A percentile compares a stretch with the other conserved stretches of the same genome.
Evolutionary conservation across 2,888 invertebrate species (phyloP).

Genomic region (Diloba caeruleocephala): DNA sequence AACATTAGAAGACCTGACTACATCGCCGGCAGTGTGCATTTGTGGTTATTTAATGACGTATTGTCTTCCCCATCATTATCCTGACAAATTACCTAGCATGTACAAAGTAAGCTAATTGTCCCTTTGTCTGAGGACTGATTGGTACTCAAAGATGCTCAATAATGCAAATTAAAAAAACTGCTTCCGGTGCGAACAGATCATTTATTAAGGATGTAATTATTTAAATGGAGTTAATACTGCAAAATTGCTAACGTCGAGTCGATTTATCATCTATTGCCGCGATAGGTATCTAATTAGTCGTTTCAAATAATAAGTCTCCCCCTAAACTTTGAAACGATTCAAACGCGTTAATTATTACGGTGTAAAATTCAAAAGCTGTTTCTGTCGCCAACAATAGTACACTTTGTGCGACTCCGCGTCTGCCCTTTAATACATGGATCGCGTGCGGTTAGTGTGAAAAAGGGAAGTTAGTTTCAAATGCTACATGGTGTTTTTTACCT

Average conservation of each 20-base stretch:
- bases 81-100: not conserved
- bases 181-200: not conserved
- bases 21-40: too few species aligned
- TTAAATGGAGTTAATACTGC: not conserved
- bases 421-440: slow-evolving; percentile 62
- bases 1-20: too few species aligned
- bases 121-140: not conserved
- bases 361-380: slow-evolving; percentile 37
- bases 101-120: not conserved
- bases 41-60: too few species aligned
- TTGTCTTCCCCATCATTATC: not conserved
- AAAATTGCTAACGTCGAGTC: slow-evolving; percentile 14
- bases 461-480: slow-evolving; percentile 55
- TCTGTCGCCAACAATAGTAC: slow-evolving; percentile 32
- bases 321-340: slow-evolving; percentile 27
- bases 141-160: slow-evolving; percentile 1
- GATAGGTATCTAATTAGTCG: slow-evolving; percentile 26
- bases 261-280: too few species aligned
- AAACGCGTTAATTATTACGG: slow-evolving; percentile 40
- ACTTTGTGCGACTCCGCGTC: slow-evolving; percentile 28
- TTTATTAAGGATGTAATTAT: slow-evolving; percentile 10
- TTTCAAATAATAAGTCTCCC: slow-evolving; percentile 11
- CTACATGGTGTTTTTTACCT: slow-evolving; percentile 48
- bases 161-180: slow-evolving; percentile 10
- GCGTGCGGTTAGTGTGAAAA: slow-evolving; percentile 66